phyloP scores from a whole-genome alignment of 2,888 invertebrate genomes.

The Platerodrilus igneus region DNA sequence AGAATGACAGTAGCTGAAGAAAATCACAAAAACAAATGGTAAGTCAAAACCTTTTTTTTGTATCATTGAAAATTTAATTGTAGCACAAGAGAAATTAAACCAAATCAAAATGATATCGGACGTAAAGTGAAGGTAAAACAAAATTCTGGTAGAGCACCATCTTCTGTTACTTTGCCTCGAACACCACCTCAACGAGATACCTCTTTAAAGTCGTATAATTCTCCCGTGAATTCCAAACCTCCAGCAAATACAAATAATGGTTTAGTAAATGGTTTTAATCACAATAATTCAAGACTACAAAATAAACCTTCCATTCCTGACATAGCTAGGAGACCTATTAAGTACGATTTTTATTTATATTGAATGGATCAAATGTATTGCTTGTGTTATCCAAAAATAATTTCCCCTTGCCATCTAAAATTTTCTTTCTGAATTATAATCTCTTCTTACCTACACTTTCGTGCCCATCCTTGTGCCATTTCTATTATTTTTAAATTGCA shows the following conservation, averaged over 20 bases:
- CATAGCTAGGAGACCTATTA: slow-evolving; percentile 62
- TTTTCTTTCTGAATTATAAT: slow-evolving; percentile 1
- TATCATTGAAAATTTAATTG: not conserved
- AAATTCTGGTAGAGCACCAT: slow-evolving; percentile 30
- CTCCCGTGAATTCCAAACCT: slow-evolving; percentile 37
- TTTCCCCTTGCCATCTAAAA: too few species aligned
- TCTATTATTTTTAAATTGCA: too few species aligned
- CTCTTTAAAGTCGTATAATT: slow-evolving; percentile 45
- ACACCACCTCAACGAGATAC: slow-evolving; percentile 41
- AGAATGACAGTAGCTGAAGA: slow-evolving; percentile 90
- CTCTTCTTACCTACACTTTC: too few species aligned
- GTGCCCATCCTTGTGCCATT: too few species aligned
- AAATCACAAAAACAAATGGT: slow-evolving; percentile 92
- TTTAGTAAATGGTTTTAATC: slow-evolving; percentile 41
- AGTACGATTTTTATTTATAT: slow-evolving; percentile 20
- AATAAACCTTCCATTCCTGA: slow-evolving; percentile 56
- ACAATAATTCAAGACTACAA: slow-evolving; percentile 47
- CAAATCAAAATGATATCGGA: slow-evolving; percentile 84
- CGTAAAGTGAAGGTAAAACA: slow-evolving; percentile 78
- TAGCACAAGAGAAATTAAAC: slow-evolving; percentile 91
- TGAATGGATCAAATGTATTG: too few species aligned
- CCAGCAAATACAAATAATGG: slow-evolving; percentile 30
- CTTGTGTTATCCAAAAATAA: too few species aligned
- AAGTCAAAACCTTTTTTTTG: slow-evolving; percentile 28
- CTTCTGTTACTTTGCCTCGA: slow-evolving; percentile 29